phyloP scores from a whole-genome alignment of 2,888 invertebrate genomes.

The Sepioteuthis lessoniana region DNA sequence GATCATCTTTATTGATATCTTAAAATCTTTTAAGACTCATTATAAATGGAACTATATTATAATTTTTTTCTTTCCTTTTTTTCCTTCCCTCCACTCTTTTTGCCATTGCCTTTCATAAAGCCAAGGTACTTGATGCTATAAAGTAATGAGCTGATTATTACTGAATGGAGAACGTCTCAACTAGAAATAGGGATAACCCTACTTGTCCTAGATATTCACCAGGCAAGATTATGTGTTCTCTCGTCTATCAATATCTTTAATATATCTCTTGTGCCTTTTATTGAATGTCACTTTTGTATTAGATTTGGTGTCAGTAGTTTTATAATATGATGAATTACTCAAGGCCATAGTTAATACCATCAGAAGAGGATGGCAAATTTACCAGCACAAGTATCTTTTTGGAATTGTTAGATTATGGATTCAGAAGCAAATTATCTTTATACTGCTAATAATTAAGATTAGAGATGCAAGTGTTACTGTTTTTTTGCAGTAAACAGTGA shows the following conservation, averaged over 20 bases:
- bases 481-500: too few species aligned
- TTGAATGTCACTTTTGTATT: slow-evolving; percentile 15
- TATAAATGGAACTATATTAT: not conserved
- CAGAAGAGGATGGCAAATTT: not conserved
- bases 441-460: too few species aligned
- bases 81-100: not conserved
- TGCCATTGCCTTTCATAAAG: not conserved
- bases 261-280: not conserved
- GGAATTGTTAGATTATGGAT: too few species aligned
- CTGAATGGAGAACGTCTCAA: not conserved
- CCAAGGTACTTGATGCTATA: not conserved
- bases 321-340: not conserved
- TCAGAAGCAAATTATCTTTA: too few species aligned
- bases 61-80: not conserved
- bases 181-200: not conserved
- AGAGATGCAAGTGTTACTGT: too few species aligned
- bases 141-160: not conserved
- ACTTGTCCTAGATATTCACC: not conserved
- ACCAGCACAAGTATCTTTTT: not conserved
- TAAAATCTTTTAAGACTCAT: not conserved
- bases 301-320: not conserved
- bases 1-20: not conserved
- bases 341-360: not conserved
- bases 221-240: not conserved
- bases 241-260: not conserved